phyloP scores from a whole-genome alignment of 2,888 invertebrate species.

The Frankliniella fusca region DNA sequence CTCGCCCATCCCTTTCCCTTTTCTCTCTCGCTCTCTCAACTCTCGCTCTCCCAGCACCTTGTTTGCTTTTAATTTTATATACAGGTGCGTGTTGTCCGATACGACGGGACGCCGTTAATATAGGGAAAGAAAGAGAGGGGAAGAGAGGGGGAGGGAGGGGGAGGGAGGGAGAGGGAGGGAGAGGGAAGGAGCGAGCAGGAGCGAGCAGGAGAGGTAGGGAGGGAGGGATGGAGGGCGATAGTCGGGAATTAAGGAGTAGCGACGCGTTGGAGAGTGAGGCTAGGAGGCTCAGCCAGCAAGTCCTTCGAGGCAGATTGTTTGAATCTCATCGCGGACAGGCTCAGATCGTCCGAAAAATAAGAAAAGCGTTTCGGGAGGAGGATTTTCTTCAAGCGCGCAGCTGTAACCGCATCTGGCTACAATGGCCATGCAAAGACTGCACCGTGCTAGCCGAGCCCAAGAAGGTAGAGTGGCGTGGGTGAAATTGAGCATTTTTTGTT shows the following conservation, averaged over 20 bases:
- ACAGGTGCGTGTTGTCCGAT: slow-evolving; percentile 24
- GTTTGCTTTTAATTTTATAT: slow-evolving; percentile 25
- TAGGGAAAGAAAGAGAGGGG: neutral
- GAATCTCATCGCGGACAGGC: too few species aligned
- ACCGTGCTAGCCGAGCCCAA: too few species aligned
- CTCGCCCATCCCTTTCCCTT: neutral
- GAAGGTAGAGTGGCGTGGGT: too few species aligned
- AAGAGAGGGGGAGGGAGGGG: neutral
- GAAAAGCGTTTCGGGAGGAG: neutral
- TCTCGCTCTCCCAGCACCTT: neutral
- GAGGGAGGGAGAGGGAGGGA: neutral
- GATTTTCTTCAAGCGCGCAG: neutral
- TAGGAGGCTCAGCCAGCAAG: neutral
- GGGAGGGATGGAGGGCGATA: neutral
- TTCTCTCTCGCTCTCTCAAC: too few species aligned
- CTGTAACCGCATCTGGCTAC: too few species aligned
- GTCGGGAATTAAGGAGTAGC: neutral
- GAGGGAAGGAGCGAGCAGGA: neutral
- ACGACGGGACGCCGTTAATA: neutral
- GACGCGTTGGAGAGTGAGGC: neutral
- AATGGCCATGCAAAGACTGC: too few species aligned
- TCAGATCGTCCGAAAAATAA: too few species aligned
- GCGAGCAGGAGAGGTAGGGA: neutral
- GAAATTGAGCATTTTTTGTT: too few species aligned
- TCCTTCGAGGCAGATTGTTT: too few species aligned